Evolutionary conservation across 2,888 invertebrate genomes (phyloP).

Genomic region (Bruchidius siliquastri): DNA sequence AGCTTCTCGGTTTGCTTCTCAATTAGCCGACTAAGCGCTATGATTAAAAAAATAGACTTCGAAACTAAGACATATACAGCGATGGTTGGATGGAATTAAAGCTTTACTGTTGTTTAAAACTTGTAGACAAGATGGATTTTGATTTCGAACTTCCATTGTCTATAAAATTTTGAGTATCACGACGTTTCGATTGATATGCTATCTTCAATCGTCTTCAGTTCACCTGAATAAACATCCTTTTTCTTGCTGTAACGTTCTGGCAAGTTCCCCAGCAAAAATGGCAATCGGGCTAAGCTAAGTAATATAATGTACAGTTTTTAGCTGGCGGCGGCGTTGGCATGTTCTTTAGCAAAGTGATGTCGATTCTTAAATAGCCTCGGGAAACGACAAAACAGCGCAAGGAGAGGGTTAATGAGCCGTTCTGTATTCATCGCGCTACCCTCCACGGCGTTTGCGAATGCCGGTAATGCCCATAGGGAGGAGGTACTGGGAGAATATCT

Average conservation of each 20-base stretch:
- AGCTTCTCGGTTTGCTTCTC: no score
- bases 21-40: no score
- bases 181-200: no score
- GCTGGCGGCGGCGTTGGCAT: background rate
- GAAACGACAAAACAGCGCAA: background rate
- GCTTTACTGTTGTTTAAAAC: no score
- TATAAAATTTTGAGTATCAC: no score
- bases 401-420: background rate
- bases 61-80: no score
- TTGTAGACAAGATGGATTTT: no score
- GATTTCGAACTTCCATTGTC: no score
- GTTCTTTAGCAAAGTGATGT: background rate
- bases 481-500: background rate
- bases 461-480: background rate
- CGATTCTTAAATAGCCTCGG: background rate
- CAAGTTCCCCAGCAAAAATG: background rate
- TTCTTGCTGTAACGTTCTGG: background rate
- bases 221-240: no score
- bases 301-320: background rate
- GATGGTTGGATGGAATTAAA: no score
- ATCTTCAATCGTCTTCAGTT: no score
- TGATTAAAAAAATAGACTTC: no score
- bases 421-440: background rate
- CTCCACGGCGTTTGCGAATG: background rate
- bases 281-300: background rate